Evolutionary conservation across 2,113 vertebrate genomes (phyloP), one percentile per base, ranked within the genome.

Genomic region (Oncorhynchus keta): DNA sequence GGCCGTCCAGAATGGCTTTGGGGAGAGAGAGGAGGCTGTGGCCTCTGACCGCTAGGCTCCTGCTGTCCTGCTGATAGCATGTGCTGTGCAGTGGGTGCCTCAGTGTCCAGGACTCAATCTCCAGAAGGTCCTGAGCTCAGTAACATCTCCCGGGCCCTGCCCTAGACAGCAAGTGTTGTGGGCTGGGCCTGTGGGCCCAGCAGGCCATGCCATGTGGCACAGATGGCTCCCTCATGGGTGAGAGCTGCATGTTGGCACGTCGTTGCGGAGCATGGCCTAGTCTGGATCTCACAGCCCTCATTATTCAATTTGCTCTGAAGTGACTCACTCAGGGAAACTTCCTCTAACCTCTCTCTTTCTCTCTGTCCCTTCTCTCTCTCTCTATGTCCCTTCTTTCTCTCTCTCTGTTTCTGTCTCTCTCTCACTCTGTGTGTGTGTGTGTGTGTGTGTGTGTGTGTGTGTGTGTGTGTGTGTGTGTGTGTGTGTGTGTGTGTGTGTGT

Each of bases 271-370:
- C 74, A 80, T 77, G 70, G 76, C 26, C 81, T 78, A 77, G 76
- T 78, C 83, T 81, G 84, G 81, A 55, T 78, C 64, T 48, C 62
- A 59, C 7, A 65, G 72, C 79, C 79, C 79, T 89, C 85, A 85
- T 90, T 88, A 88, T 88, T 86, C 81, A 83, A 81, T 84, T 79
- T 82, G 76, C 77, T 84, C 79, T 86, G 80, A 86, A 86, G 84
- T 87, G 85, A 84, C 74, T 84, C 85, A 85, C 76, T 79, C 72
- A 80, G 78, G 77, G 77, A 83, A 71, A 76, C 48, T 57, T 61
- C 68, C 48, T 78, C 72, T 72, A 22, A 55, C 32, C 45, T 59
- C 70, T 59, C 20, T 72, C 26, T 69, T 30, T 14, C 6, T 35
- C 67, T 20, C 48, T 16, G 67, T 18, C n/a, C 71, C 12, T 62